Conservation (phyloP, 1,140 invertebrate genomes). For the Macrotrachela quadricornifera region DNA sequence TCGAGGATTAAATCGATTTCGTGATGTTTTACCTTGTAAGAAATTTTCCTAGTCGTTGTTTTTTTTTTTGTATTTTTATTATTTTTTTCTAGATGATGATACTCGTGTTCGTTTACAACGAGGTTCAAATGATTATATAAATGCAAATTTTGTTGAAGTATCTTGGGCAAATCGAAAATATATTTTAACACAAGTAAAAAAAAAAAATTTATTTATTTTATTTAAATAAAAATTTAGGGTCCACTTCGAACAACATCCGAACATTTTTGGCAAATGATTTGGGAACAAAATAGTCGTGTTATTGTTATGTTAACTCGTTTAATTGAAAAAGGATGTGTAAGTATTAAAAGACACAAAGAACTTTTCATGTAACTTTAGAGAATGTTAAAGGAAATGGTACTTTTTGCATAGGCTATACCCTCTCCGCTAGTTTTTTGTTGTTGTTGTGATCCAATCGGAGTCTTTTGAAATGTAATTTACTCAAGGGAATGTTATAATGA, state of each 20-base stretch:
- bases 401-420: too few relatives aligned
- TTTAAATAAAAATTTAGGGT: slow-evolving; percentile 42
- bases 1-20: slow-evolving; percentile 60
- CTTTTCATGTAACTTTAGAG: too few relatives aligned
- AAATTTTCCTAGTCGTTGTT: slow-evolving; percentile 4
- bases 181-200: slow-evolving; percentile 45
- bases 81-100: slow-evolving; percentile 43
- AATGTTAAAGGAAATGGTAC: too few relatives aligned
- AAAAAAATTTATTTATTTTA: not conserved
- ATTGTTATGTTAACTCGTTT: slow-evolving; percentile 86
- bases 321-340: slow-evolving; percentile 46
- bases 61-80: not conserved
- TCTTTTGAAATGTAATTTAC: too few relatives aligned
- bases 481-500: too few relatives aligned
- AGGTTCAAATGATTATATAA: slow-evolving; percentile 60
- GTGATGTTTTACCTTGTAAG: slow-evolving; percentile 71
- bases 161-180: slow-evolving; percentile 60
- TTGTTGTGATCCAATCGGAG: too few relatives aligned
- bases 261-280: slow-evolving; percentile 94
- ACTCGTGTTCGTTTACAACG: slow-evolving; percentile 55
- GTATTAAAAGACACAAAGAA: too few relatives aligned
- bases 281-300: slow-evolving; percentile 71
- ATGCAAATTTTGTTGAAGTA: slow-evolving; percentile 67
- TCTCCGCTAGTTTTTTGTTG: too few relatives aligned
- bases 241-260: slow-evolving; percentile 59